Conservation (phyloP, 1,140 invertebrate species). For the Neotoxoptera formosana region DNA sequence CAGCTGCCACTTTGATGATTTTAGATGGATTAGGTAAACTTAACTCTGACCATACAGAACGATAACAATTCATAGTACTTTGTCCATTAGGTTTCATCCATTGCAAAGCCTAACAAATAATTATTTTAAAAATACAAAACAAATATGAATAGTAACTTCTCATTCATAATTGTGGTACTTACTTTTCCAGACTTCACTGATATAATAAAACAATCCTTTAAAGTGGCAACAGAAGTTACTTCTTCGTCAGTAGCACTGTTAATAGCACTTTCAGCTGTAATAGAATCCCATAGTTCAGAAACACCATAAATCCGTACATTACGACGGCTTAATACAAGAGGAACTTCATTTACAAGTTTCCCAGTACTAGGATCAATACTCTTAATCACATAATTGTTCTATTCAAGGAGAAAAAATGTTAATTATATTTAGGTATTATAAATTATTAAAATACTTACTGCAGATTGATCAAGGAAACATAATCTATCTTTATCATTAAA, state of each 20-base stretch:
- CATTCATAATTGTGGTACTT: not conserved
- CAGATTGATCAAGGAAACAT: slow-evolving; percentile 45
- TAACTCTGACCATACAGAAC: slow-evolving; percentile 73
- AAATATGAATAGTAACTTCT: not conserved
- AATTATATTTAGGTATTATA: not conserved
- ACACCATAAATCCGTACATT: slow-evolving; percentile 53
- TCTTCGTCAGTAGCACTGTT: slow-evolving; percentile 53
- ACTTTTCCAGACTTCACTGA: slow-evolving; percentile 52
- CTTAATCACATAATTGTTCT: slow-evolving; percentile 47
- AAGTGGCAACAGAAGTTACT: slow-evolving; percentile 34
- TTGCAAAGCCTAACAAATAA: slow-evolving; percentile 45
- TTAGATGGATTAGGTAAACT: slow-evolving; percentile 77
- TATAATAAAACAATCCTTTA: slow-evolving; percentile 57
- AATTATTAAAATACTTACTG: slow-evolving; percentile 34
- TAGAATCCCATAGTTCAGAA: slow-evolving; percentile 48
- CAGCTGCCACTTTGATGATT: slow-evolving; percentile 81
- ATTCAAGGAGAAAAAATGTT: not conserved
- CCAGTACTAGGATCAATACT: slow-evolving; percentile 52
- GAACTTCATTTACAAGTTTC: slow-evolving; percentile 54
- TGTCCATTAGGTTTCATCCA: slow-evolving; percentile 42
- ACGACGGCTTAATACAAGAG: slow-evolving; percentile 51
- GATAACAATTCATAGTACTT: slow-evolving; percentile 41
- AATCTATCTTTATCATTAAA: slow-evolving; percentile 50
- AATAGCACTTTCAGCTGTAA: slow-evolving; percentile 54
- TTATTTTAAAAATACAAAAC: not conserved